A percentile compares a stretch with the other conserved stretches of the same genome.
phyloP scores from a whole-genome alignment of 2,888 invertebrate species.

The Tenthredo amoena region DNA sequence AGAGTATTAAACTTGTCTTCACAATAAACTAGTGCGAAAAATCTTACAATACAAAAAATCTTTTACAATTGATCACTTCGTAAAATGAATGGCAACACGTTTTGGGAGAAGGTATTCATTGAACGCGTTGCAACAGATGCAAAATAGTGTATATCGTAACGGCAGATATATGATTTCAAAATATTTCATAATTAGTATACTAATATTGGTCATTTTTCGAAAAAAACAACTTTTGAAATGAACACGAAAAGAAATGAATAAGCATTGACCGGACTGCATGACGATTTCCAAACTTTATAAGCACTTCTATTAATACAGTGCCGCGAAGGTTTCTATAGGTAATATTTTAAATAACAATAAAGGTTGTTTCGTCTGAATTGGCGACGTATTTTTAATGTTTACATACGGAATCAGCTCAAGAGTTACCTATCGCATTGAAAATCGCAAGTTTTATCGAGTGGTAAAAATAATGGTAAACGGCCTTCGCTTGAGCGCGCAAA shows the following conservation, averaged over 20 bases:
- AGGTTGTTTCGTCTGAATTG: neutral
- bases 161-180: neutral
- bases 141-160: neutral
- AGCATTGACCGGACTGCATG: neutral
- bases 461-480: conserved; percentile 43
- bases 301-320: neutral
- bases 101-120: neutral
- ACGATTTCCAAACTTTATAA: neutral
- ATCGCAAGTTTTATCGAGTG: conserved; percentile 25
- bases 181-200: neutral
- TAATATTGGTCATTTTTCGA: neutral
- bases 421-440: conserved; percentile 1
- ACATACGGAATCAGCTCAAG: neutral
- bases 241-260: neutral
- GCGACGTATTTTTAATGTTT: neutral
- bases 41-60: neutral
- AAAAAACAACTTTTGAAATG: neutral
- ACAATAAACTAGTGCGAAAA: neutral
- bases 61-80: neutral
- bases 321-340: neutral
- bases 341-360: neutral
- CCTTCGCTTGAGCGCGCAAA: conserved; percentile 61
- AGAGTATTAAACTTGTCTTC: neutral
- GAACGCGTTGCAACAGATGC: neutral
- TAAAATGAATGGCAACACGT: neutral